A percentile compares a stretch with the other conserved stretches of the same genome.
These are phyloP conservation scores for Patagioenas fasciata DNA, from an alignment of 2,113 vertebrate genomes.

Conservation along the genomic window DNA sequence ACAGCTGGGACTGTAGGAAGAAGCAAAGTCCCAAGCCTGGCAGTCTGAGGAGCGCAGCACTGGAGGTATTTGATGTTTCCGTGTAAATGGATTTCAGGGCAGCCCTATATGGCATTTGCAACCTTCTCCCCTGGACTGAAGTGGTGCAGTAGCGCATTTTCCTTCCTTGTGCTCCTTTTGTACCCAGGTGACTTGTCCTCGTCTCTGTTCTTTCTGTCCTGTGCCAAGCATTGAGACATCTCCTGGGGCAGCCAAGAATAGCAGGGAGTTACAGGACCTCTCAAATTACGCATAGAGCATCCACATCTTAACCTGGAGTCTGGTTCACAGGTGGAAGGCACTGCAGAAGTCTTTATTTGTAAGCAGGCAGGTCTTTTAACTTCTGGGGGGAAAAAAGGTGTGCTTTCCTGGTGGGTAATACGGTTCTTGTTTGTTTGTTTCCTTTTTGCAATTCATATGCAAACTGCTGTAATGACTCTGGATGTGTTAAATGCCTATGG, in stretches of 20 bases:
- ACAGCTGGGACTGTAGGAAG: neutral
- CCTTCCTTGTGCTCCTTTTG: neutral
- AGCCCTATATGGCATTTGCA: rapidly evolving
- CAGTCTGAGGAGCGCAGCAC: neutral
- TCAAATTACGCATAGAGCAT: neutral
- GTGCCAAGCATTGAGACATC: neutral
- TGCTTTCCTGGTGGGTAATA: neutral
- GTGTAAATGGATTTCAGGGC: neutral
- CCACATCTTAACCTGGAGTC: neutral
- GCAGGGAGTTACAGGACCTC: neutral
- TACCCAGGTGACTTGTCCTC: neutral
- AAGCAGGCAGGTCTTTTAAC: neutral
- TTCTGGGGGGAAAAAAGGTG: neutral
- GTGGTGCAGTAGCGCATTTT: neutral
- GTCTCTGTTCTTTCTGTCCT: rapidly evolving
- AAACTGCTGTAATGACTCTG: neutral
- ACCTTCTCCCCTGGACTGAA: neutral
- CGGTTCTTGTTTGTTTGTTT: neutral
- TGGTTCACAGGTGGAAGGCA: neutral
- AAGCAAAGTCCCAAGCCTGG: neutral
- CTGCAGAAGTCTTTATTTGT: neutral
- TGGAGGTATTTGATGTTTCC: neutral
- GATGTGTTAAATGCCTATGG: neutral
- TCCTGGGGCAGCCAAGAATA: neutral
- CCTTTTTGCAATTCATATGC: neutral